phyloP scores from a whole-genome alignment of 2,113 vertebrate genomes.

The Phylloscopus trochiloides region DNA sequence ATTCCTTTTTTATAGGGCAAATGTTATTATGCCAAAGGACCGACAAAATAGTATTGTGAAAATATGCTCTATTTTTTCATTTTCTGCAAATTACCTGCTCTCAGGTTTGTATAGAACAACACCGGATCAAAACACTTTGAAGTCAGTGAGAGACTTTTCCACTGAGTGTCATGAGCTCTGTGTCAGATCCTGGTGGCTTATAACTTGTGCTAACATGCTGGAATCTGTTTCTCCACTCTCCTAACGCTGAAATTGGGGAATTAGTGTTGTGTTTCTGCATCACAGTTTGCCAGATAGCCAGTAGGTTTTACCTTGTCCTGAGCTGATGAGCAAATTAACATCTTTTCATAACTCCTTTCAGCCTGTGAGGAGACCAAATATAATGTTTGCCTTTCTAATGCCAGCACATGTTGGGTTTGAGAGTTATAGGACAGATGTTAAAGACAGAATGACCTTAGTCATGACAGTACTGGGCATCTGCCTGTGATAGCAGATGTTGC shows the following conservation, averaged over 20 bases:
- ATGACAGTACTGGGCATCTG: neutral
- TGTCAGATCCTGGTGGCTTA: neutral
- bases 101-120: neutral
- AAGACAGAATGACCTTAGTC: neutral
- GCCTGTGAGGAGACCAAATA: neutral
- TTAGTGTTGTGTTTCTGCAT: neutral
- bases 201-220: neutral
- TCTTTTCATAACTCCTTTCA: neutral
- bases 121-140: neutral
- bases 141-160: neutral
- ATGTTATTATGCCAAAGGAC: neutral
- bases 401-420: neutral
- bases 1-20: neutral
- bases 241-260: neutral
- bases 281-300: neutral
- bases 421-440: neutral
- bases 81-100: neutral
- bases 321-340: neutral
- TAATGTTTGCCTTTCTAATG: neutral
- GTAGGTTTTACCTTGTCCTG: neutral
- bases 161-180: neutral
- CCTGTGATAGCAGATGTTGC: neutral
- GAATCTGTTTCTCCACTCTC: neutral
- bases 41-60: neutral
- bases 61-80: neutral